Conservation (phyloP, 1,140 invertebrate genomes). For the Aphelenchoides besseyi region DNA sequence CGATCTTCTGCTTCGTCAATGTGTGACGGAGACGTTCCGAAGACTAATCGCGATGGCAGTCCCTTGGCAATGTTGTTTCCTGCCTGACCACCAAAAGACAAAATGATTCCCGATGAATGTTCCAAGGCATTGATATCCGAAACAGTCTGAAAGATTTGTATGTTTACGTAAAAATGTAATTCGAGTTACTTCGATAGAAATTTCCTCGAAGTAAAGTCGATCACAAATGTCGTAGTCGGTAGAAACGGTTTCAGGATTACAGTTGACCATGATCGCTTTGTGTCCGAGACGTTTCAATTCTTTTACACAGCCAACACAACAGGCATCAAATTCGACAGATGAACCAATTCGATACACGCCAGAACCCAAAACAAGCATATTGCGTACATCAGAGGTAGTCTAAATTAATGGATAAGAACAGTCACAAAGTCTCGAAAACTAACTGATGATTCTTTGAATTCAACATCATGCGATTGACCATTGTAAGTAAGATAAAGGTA, state of each 20-base stretch:
- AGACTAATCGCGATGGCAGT: not conserved
- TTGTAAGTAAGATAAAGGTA: slow-evolving; percentile 97
- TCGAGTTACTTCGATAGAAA: slow-evolving; percentile 80
- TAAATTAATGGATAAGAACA: slow-evolving; percentile 2
- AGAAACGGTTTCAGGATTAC: slow-evolving; percentile 98
- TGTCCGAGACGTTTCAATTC: slow-evolving; percentile 75
- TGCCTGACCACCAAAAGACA: slow-evolving; percentile 96
- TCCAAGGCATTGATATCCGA: slow-evolving; percentile 97
- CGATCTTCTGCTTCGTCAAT: slow-evolving; percentile 64
- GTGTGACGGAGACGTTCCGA: not conserved
- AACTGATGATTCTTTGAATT: slow-evolving; percentile 41
- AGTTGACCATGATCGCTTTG: slow-evolving; percentile 96
- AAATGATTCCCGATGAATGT: slow-evolving; percentile 84
- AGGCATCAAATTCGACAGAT: slow-evolving; percentile 99
- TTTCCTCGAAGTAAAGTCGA: slow-evolving; percentile 96
- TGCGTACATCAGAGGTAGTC: slow-evolving; percentile 26
- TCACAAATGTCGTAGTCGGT: slow-evolving; percentile 99
- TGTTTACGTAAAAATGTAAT: slow-evolving; percentile 21
- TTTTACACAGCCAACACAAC: slow-evolving; percentile 89
- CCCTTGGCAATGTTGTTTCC: slow-evolving; percentile 75
- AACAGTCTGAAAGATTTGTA: slow-evolving; percentile 70
- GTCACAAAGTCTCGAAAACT: not conserved
- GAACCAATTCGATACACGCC: slow-evolving; percentile 98
- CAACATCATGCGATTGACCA: slow-evolving; percentile 78
- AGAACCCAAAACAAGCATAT: slow-evolving; percentile 72